Conservation (phyloP, 2,888 invertebrate genomes). For the Dichetophora obliterata region DNA sequence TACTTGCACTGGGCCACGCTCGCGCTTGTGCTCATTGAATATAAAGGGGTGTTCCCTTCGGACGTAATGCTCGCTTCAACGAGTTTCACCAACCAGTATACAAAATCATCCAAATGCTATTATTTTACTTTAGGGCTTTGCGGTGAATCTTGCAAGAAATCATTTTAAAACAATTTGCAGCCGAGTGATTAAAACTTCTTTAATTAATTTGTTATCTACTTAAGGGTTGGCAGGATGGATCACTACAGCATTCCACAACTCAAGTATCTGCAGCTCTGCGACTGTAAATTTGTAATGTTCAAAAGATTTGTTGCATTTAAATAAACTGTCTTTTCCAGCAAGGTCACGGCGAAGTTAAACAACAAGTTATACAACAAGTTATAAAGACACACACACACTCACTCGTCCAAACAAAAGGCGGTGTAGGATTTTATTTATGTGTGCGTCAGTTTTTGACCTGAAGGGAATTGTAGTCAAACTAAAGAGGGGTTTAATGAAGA, state of each 20-base stretch:
- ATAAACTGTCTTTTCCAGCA: slow-evolving; percentile 25
- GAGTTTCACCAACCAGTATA: slow-evolving; percentile 5
- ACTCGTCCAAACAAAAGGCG: too few species aligned
- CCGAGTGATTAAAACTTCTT: slow-evolving; percentile 64
- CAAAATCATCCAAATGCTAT: slow-evolving; percentile 4
- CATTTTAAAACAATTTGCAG: slow-evolving; percentile 59
- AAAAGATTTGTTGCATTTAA: slow-evolving; percentile 17
- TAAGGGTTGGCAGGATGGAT: too few species aligned
- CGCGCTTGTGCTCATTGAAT: not conserved
- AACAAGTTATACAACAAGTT: too few species aligned
- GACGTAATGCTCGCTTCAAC: slow-evolving; percentile 14
- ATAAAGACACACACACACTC: too few species aligned
- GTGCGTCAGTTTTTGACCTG: too few species aligned
- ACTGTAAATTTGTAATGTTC: not conserved
- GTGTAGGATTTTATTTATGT: too few species aligned
- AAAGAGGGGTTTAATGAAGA: too few species aligned
- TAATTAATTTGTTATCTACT: slow-evolving; percentile 58
- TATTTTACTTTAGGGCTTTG: slow-evolving; percentile 23
- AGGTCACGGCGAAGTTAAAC: not conserved
- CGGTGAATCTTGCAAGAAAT: slow-evolving; percentile 43
- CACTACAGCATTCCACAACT: not conserved
- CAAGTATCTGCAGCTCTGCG: not conserved
- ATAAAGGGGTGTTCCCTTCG: not conserved
- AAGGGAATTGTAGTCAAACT: too few species aligned
- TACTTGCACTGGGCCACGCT: not conserved